Conservation (phyloP, 2,113 vertebrate genomes). For the Potamarius usumacintae region DNA sequence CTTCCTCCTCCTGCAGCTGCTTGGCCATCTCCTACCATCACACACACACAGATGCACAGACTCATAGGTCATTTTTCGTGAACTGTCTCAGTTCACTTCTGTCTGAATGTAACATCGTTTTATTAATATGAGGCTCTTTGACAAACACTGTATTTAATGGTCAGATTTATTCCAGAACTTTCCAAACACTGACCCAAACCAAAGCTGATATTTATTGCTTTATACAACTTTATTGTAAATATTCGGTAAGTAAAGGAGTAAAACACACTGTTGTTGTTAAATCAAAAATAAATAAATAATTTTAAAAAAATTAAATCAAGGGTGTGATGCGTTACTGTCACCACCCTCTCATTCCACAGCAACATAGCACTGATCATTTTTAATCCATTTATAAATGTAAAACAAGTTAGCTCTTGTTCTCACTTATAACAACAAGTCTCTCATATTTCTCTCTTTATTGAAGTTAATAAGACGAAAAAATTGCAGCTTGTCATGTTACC, state of each 20-base stretch:
- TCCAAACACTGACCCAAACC: too few relatives aligned
- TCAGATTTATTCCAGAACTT: not conserved
- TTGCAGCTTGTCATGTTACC: too few relatives aligned
- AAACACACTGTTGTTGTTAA: not conserved
- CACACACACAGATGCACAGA: not conserved
- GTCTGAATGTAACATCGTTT: not conserved
- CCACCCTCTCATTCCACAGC: not conserved
- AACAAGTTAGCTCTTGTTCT: too few relatives aligned
- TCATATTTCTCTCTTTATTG: too few relatives aligned
- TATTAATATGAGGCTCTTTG: not conserved
- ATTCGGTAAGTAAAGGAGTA: not conserved
- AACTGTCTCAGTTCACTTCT: not conserved
- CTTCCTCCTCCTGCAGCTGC: slow-evolving; percentile 74
- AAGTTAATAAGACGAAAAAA: too few relatives aligned
- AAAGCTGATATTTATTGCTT: too few relatives aligned
- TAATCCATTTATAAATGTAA: too few relatives aligned
- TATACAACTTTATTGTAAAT: not conserved
- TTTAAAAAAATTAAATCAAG: too few relatives aligned
- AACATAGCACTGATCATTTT: too few relatives aligned
- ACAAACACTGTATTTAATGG: not conserved
- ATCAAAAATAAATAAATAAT: too few relatives aligned
- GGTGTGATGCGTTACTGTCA: too few relatives aligned
- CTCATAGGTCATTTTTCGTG: not conserved
- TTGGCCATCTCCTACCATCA: slow-evolving; percentile 75
- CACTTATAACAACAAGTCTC: too few relatives aligned